A percentile compares a stretch with the other conserved stretches of the same genome.
Evolutionary conservation across 2,113 vertebrate genomes (phyloP).

Genomic region (Opisthocomus hoazin): DNA sequence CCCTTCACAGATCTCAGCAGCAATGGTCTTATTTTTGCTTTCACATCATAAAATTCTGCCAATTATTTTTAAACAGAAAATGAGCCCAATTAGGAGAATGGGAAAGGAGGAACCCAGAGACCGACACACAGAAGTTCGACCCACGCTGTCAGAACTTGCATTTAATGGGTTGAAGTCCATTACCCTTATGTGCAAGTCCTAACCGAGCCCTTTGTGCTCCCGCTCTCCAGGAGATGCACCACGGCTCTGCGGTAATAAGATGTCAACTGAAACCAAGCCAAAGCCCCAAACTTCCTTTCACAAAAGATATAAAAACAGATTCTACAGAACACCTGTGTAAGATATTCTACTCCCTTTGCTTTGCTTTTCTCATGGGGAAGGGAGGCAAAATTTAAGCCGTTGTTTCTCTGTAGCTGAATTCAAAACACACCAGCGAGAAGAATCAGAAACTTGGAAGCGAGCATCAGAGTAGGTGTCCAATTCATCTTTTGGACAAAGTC

Average conservation of each 20-base stretch:
- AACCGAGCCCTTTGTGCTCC: not conserved
- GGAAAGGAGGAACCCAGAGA: not conserved
- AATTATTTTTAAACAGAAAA: slow-evolving; percentile 21
- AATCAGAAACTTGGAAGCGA: not conserved
- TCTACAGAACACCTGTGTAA: slow-evolving; percentile 18
- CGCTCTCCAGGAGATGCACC: not conserved
- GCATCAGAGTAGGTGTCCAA: not conserved
- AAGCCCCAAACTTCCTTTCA: slow-evolving; percentile 70
- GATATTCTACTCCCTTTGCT: not conserved
- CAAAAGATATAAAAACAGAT: slow-evolving; percentile 1
- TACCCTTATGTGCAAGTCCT: not conserved
- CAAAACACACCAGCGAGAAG: not conserved
- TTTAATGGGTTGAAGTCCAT: not conserved
- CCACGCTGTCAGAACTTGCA: not conserved
- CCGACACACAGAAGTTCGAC: not conserved
- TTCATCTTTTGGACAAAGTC: not conserved
- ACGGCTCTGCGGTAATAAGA: slow-evolving; percentile 28
- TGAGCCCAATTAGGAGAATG: not conserved
- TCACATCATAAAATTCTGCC: not conserved
- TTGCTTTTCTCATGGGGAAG: not conserved
- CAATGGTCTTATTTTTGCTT: not conserved
- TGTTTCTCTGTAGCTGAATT: not conserved
- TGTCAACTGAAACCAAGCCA: slow-evolving; percentile 60
- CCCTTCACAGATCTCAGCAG: not conserved
- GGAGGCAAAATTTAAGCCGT: not conserved